Evolutionary conservation across 2,113 vertebrate species (phyloP), one percentile per base, ranked within the genome.

Genomic region (Casuarius casuarius): DNA sequence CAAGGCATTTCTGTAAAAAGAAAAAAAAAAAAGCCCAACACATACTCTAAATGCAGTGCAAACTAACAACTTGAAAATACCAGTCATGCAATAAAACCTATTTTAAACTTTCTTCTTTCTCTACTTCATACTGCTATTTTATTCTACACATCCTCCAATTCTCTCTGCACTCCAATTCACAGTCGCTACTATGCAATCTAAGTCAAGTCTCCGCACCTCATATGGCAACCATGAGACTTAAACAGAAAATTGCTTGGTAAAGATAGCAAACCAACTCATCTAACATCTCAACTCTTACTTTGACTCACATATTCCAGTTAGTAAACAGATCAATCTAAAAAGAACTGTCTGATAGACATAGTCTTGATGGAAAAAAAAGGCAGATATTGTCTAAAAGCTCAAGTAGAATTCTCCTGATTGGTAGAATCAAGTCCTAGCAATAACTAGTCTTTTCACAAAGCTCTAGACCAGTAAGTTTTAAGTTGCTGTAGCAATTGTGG

Each of bases 1-100:
- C 99, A 99, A 17, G 99, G 98, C 96, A 97, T 97, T 54, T 98
- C 99, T 99, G 92, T 25, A 97, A 95, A 97, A 78, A 72, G 19
- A 93, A 66, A 61, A 79, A 93, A 76, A 25, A 35, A 1, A 8
- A 7, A 10, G 8, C 2, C 8, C 52, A 46, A 31, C 73, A 78
- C 40, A 72, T n/a, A 46, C 28, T 62, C 28, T 25, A n/a, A 54
- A 29, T 7, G 8, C 70, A 72, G 25, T n/a, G 63, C 31, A 80
- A 83, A 80, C 2, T 40, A 71, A 56, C 8, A 93, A 40, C 31
- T 54, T 76, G 76, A 82, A 81, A 84, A 73, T 38, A 38, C 38
- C 38, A 38, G 38, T 38, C 38, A 38, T 38, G 38, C 38, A 38
- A 38, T 38, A 38, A 38, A 38, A 38, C 38, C 38, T 38, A 54